Base-by-base conservation (phyloP, 23 tunicate species). In the Aplidium turbinatum region DNA sequence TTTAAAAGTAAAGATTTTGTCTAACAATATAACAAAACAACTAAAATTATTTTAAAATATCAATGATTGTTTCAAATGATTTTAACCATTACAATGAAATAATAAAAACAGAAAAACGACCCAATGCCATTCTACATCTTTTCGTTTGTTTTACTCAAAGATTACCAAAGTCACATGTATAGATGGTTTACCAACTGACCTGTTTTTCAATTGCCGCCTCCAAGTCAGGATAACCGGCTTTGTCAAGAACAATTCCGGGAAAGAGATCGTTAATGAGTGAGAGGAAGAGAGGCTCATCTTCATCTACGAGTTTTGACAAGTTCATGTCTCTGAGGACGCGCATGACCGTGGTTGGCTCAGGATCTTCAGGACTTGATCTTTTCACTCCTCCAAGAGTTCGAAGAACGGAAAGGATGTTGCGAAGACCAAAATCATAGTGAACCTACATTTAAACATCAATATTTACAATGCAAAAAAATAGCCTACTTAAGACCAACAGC, bases 341-440 rank as follows among this genome's bases (percentile, higher is more conserved):
- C 99, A 95, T 95, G 61, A 95, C 99, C 28, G 77, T 87, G 16
- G 82, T 87, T 0, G 82, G 81, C 75, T 95, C 99, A 4, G 99
- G 96, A 51, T 95, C 99, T 18, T 83, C 87, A 5, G 99, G 99
- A 39, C 75, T 89, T 24, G 89, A 77, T 24, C 99, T 58, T 72
- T 95, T 95, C 9, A 83, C 96, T 5, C 92, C 96, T 1, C 99
- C 99, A 0, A 95, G 87, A 25, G 99, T 95, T 33, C 99, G 99
- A 42, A 95, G 88, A 11, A 95, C 99, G 35, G 99, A 95, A 22
- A 95, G 85, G 58, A 95, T 95, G 76, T 95, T 95, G 32, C 99
- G 96, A 4, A 95, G 80, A n/a, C 99, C 99, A 77, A 95, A 95
- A 79, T 95, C 99, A 86, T 95, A 95, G 63, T 95, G 99, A 77